A percentile compares a stretch with the other conserved stretches of the same genome.
Conservation (phyloP, 2,888 invertebrate genomes). For the Tenthredo notha region DNA sequence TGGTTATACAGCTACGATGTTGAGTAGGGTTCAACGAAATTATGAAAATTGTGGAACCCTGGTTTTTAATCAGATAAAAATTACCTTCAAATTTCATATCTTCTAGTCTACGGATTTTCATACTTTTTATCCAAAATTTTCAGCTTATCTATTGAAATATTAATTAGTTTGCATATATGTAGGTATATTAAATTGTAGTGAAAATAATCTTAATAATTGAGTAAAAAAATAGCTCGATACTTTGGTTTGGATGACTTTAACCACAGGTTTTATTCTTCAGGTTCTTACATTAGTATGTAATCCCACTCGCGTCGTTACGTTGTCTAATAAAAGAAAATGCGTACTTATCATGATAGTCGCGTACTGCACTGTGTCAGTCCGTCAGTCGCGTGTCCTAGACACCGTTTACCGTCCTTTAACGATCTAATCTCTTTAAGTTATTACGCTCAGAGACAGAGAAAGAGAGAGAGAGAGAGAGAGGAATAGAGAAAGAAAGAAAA, state of each 20-base stretch:
- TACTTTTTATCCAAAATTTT: not conserved
- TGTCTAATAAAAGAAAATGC: slow-evolving; percentile 26
- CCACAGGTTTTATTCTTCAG: not conserved
- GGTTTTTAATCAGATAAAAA: not conserved
- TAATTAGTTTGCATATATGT: no score
- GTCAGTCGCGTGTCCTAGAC: slow-evolving; percentile 41
- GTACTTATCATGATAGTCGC: slow-evolving; percentile 12
- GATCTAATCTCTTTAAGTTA: slow-evolving; percentile 21
- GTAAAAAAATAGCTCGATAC: not conserved
- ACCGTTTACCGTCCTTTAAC: not conserved
- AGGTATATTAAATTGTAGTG: not conserved
- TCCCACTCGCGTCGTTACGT: slow-evolving; percentile 20
- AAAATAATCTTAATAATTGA: not conserved
- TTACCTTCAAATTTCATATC: not conserved
- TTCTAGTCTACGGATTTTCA: not conserved
- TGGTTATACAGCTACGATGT: not conserved
- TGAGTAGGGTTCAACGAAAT: not conserved
- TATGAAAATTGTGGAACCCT: not conserved
- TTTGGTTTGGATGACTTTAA: not conserved
- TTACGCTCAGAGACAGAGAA: not conserved
- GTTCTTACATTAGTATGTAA: slow-evolving; percentile 17
- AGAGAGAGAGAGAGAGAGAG: not conserved
- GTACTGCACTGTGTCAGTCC: slow-evolving; percentile 38
- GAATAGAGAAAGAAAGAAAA: not conserved
- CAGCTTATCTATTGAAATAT: no score